Evolutionary conservation across 2,113 vertebrate genomes (phyloP), one percentile per base, ranked within the genome.

Genomic region (Seriola rivoliana): DNA sequence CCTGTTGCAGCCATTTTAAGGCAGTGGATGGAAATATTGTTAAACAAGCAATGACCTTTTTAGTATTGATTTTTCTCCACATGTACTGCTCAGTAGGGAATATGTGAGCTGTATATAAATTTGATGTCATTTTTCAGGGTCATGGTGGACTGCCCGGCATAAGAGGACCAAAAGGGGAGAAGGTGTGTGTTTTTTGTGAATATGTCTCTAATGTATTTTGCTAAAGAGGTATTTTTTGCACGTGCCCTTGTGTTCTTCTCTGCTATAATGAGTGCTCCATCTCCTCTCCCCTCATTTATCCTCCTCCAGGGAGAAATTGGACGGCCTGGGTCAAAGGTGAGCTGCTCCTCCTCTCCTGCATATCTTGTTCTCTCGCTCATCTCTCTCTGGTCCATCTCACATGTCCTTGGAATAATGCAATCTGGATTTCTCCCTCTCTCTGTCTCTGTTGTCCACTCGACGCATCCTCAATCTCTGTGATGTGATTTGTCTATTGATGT

Each of bases 311-410:
- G 97, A 91, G 97, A 98, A 92, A 96, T 98, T 91, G 97, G 97
- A 94, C 96, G 96, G 85, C 97, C 97, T 3, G 97, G 97, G 94
- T 96, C 95, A 95, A 98, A 98, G 97, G 97, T 98, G 96, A 89
- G 94, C 55, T 1, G 11, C 78, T 80, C 78, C 23, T 72, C 75
- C 46, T 67, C 76, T 79, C 44, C 48, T 76, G 1, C 40, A 57
- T 32, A 32, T 73, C 67, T n/a, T 21, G 1, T 21, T 57, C 23
- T 13, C 68, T 54, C 25, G 1, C 71, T 77, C 75, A 2, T 58
- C 34, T 80, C 34, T 80, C 65, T 58, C 29, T 6, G 25, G 44
- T 46, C 57, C 40, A 55, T 84, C 75, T 75, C 0, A 5, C 66
- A 11, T 78, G 90, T 83, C 89, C 91, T 91, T 92, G 88, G 59